Evolutionary conservation across 2,113 vertebrate species (phyloP).

Genomic region (Nyctereutes procyonoides): DNA sequence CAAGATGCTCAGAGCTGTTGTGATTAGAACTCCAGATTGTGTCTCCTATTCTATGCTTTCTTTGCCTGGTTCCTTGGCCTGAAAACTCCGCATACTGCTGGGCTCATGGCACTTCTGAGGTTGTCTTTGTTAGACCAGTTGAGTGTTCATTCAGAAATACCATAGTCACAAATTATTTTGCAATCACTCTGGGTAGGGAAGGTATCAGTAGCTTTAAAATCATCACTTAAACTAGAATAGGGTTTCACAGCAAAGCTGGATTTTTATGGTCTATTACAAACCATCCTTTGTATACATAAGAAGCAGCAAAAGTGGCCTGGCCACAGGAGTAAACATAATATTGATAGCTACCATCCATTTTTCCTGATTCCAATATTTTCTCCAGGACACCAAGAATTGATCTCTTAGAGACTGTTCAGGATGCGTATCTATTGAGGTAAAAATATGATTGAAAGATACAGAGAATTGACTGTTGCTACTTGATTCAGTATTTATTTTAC

Average conservation of each 20-base stretch:
- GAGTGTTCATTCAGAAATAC: background rate
- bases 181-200: background rate
- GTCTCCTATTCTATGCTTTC: background rate
- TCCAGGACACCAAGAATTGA: background rate
- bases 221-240: background rate
- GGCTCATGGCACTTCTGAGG: background rate
- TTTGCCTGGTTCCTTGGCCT: background rate
- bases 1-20: background rate
- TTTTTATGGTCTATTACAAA: constrained; percentile 3
- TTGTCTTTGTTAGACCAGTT: background rate
- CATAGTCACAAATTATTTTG: background rate
- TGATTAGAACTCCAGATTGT: background rate
- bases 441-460: background rate
- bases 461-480: background rate
- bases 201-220: background rate
- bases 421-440: background rate
- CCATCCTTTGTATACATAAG: background rate
- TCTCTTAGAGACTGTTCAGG: background rate
- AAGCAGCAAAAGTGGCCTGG: background rate
- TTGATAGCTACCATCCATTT: background rate
- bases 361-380: background rate
- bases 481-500: background rate
- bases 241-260: background rate
- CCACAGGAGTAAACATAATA: background rate
- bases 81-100: background rate